A percentile compares a stretch with the other conserved stretches of the same genome.
Evolutionary conservation across 1,140 invertebrate genomes (phyloP).

Genomic region (Apocrypta bakeri): DNA sequence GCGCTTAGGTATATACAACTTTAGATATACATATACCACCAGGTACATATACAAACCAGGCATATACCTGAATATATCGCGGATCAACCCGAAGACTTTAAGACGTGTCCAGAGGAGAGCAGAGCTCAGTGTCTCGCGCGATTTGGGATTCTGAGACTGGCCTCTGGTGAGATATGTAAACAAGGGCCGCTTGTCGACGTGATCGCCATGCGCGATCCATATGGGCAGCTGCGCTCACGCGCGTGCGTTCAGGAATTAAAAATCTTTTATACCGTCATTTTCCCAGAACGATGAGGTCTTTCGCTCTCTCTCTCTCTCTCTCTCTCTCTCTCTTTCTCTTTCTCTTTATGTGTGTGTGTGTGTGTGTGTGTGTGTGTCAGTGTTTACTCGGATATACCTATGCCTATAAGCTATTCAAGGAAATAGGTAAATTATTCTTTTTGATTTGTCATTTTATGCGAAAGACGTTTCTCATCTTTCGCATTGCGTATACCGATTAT

Average conservation of each 20-base stretch:
- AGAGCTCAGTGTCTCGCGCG: not conserved
- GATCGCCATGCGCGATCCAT: conserved; percentile 64
- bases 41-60: no score
- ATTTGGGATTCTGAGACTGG: conserved; percentile 65
- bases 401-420: no score
- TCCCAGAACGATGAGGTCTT: conserved; percentile 55
- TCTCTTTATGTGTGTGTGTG: no score
- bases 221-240: conserved; percentile 42
- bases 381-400: no score
- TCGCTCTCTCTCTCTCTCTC: not conserved
- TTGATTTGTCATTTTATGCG: no score
- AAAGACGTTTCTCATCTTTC: no score
- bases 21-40: no score
- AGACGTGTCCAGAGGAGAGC: conserved; percentile 40
- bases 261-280: conserved; percentile 53
- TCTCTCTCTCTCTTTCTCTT: no score
- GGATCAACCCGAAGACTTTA: not conserved
- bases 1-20: not conserved
- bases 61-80: no score
- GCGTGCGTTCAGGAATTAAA: conserved; percentile 18
- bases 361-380: no score
- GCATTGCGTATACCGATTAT: no score
- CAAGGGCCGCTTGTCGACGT: conserved; percentile 65
- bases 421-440: no score
- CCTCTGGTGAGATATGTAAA: conserved; percentile 66